These are phyloP conservation scores for Patiria pectinifera DNA, from an alignment of 53 echinoderm and acorn worm species.

Conservation along the genomic window DNA sequence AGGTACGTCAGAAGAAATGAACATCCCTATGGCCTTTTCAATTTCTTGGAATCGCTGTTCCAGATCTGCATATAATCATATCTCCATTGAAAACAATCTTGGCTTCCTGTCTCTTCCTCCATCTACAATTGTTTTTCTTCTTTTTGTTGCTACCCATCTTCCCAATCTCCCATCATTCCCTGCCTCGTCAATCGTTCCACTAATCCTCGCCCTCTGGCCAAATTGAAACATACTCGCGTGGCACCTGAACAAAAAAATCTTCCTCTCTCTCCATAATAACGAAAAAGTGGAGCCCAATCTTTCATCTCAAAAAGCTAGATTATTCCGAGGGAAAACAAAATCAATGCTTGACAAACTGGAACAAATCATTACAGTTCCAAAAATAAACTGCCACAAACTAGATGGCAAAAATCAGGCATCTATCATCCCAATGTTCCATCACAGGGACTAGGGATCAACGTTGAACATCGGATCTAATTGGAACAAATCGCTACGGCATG, in stretches of 20 bases:
- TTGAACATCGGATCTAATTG: not conserved
- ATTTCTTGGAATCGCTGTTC: not conserved
- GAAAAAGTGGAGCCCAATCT: not conserved
- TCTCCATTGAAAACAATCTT: not conserved
- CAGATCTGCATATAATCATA: not conserved
- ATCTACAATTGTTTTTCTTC: not conserved
- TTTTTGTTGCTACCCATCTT: not conserved
- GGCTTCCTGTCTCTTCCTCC: not conserved
- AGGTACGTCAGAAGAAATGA: too few species aligned
- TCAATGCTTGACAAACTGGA: not conserved
- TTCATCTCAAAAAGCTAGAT: too few species aligned
- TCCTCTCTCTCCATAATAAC: not conserved
- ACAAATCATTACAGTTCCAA: too few species aligned
- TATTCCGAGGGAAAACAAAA: not conserved
- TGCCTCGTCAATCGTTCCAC: not conserved
- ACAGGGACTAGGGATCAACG: not conserved
- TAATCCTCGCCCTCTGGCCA: conserved; percentile 2
- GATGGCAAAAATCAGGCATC: not conserved
- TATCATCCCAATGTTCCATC: not conserved
- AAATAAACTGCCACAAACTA: too few species aligned
- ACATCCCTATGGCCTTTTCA: not conserved
- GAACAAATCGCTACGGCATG: not conserved
- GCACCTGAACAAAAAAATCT: not conserved
- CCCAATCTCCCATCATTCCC: not conserved
- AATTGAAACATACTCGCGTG: not conserved